These are phyloP conservation scores for Chrysogorgia sp. DNA, from an alignment of 92 coral and sea anemone genomes.

Conservation along the genomic window DNA sequence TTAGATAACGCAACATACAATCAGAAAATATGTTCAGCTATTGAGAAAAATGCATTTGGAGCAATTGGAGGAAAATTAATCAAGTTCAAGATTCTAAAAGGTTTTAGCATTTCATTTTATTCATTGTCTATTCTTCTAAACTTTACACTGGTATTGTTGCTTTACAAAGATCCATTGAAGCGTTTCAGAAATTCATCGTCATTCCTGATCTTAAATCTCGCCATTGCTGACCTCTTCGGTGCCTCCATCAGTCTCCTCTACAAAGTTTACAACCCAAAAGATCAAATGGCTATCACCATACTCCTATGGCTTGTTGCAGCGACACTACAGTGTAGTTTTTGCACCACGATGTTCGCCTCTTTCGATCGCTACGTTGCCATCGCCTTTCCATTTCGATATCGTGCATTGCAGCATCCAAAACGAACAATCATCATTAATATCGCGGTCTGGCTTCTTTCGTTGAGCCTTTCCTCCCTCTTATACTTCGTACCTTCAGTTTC, in stretches of 20 bases:
- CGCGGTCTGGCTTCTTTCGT: background rate
- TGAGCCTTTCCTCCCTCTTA: background rate
- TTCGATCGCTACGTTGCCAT: slow-evolving; percentile 28
- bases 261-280: background rate
- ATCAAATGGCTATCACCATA: background rate
- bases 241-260: slow-evolving; percentile 15
- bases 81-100: too few species aligned
- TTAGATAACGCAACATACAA: too few species aligned
- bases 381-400: slow-evolving; percentile 1
- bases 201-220: slow-evolving; percentile 12
- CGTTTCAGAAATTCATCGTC: slow-evolving; percentile 23
- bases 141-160: slow-evolving; percentile 14
- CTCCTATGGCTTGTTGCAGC: slow-evolving; percentile 27
- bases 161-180: slow-evolving; percentile 38
- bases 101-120: background rate
- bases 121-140: slow-evolving; percentile 20
- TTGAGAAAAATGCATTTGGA: too few species aligned
- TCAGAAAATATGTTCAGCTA: too few species aligned
- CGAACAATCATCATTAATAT: background rate
- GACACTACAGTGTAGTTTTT: slow-evolving; percentile 23
- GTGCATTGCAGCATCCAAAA: background rate
- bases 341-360: slow-evolving; percentile 5
- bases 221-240: slow-evolving; percentile 19
- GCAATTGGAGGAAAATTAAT: too few species aligned
- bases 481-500: background rate